phyloP scores from a whole-genome alignment of 2,797 vertebrate genomes.

The Rhabdomys pumilio region DNA sequence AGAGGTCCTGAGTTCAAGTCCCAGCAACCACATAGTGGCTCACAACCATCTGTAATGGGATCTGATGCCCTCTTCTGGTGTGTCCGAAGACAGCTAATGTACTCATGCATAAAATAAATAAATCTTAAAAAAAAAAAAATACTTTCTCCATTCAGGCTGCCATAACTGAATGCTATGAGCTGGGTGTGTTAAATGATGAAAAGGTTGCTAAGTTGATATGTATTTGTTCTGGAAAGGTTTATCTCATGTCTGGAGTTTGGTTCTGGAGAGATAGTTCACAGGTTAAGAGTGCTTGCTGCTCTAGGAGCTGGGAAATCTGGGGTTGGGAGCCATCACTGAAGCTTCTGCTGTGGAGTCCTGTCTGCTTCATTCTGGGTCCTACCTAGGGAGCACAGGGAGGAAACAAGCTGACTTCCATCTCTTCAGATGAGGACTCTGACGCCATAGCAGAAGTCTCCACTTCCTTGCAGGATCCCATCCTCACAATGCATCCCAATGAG shows the following conservation, averaged over 20 bases:
- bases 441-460: not conserved
- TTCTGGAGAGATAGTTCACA: not conserved
- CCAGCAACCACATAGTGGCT: too few relatives aligned
- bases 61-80: too few relatives aligned
- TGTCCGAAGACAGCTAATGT: too few relatives aligned
- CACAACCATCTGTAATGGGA: too few relatives aligned
- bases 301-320: not conserved
- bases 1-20: too few relatives aligned
- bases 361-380: not conserved
- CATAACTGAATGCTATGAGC: not conserved
- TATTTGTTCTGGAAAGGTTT: not conserved
- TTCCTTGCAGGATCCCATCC: not conserved
- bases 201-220: not conserved
- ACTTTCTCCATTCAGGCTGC: not conserved
- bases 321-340: not conserved
- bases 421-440: not conserved
- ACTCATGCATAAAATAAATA: too few relatives aligned
- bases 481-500: not conserved
- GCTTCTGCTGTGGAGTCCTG: not conserved
- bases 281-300: not conserved
- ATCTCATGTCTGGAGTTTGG: not conserved
- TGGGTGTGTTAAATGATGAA: not conserved
- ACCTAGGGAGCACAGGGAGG: too few relatives aligned
- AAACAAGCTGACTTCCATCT: not conserved
- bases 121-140: not conserved